Percentiles rank a stretch among this genome's conserved stretches.
phyloP scores from a whole-genome alignment of 2,113 vertebrate species.

The Vulpes ferrilata region DNA sequence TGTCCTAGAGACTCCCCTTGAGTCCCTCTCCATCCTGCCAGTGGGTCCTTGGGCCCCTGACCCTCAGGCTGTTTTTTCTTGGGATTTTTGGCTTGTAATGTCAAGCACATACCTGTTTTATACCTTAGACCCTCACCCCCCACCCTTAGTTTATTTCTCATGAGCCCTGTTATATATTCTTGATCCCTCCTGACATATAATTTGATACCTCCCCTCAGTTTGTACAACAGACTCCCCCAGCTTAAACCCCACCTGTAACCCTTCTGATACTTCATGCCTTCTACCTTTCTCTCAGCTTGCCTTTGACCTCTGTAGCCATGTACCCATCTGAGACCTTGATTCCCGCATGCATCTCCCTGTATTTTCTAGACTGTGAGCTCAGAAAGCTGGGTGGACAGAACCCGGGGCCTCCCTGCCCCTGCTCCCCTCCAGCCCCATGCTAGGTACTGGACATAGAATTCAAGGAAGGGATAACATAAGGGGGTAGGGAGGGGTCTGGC shows the following conservation, averaged over 20 bases:
- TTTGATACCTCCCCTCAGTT: background rate
- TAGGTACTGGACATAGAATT: background rate
- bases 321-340: background rate
- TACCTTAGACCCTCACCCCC: background rate
- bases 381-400: background rate
- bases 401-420: background rate
- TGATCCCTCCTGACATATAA: too few relatives aligned
- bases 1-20: background rate
- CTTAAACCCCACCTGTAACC: background rate
- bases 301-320: background rate
- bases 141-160: background rate
- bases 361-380: conserved; percentile 52
- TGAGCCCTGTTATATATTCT: background rate
- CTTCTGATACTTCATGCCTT: background rate
- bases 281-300: background rate
- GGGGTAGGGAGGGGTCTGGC: background rate
- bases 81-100: background rate
- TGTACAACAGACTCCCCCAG: background rate
- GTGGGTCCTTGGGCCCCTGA: background rate
- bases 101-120: background rate
- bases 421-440: background rate
- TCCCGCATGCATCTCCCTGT: background rate
- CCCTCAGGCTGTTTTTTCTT: background rate
- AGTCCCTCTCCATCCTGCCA: background rate
- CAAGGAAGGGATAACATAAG: too few relatives aligned